Conservation (phyloP, 2,113 vertebrate genomes). For the Drymodes brunneopygia region DNA sequence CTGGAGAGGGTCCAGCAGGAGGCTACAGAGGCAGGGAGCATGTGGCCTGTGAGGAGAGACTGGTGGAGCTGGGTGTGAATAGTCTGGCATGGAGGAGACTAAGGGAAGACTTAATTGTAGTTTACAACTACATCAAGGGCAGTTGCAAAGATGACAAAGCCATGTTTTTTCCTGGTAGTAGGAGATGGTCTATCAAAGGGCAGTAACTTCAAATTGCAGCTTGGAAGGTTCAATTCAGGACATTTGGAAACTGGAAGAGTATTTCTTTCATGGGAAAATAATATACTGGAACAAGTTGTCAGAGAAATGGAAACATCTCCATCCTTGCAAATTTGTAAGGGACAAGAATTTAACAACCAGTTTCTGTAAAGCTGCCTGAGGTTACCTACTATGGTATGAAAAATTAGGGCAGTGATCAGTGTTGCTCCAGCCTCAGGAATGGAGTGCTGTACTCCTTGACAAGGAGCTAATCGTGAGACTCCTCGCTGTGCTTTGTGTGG, state of each 20-base stretch:
- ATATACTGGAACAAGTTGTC: not conserved
- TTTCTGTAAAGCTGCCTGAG: not conserved
- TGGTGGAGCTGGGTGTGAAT: not conserved
- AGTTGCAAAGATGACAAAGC: not conserved
- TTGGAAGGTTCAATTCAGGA: not conserved
- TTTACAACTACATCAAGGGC: not conserved
- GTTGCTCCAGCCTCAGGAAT: not conserved
- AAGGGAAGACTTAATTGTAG: not conserved
- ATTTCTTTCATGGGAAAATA: not conserved
- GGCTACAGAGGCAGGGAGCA: not conserved
- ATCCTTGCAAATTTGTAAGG: not conserved
- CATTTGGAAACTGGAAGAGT: not conserved
- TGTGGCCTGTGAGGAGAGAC: not conserved
- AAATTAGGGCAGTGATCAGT: not conserved
- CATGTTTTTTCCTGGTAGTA: not conserved
- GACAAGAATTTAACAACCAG: not conserved
- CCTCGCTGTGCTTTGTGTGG: fast-evolving
- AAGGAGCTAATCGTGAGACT: not conserved
- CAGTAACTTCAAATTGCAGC: not conserved
- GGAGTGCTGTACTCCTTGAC: not conserved
- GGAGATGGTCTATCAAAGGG: not conserved
- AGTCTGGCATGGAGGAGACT: not conserved
- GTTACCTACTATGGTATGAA: not conserved
- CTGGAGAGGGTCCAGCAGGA: not conserved
- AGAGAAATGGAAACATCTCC: not conserved